Evolutionary conservation across 35 echinoderm and acorn worm species (phyloP), one percentile per base, ranked within the genome.

Genomic region (Ophiothrix spiculata): DNA sequence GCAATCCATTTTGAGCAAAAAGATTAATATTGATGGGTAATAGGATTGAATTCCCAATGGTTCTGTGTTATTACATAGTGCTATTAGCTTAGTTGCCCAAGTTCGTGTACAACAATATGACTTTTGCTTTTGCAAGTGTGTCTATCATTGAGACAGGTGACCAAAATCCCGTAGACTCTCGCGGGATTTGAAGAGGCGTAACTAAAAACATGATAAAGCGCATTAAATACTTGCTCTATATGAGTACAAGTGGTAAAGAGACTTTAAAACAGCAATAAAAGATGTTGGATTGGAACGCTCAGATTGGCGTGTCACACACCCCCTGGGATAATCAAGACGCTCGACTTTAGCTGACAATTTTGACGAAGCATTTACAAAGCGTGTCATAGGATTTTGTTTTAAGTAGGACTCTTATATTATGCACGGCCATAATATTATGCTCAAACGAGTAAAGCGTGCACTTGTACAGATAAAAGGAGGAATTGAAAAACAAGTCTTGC

Each of bases 241-340:
- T n/a, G n/a, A n/a, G n/a, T n/a, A 28, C 60, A 15, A 28, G 23
- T 28, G 60, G 23, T 69, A 69, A 69, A 69, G 17, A 69, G 60
- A 69, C n/a, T n/a, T 25, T 25, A 28, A 69, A 69, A 69, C 29
- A 69, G 60, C 60, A 69, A 69, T 69, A 69, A 69, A 69, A 69
- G 16, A 69, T 28, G 60, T 69, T 69, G 17, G 6, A 69, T 2
- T 69, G 60, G 29, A 69, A 69, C 25, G 6, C 3, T 2, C 60
- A 69, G 60, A 69, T 69, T 69, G 60, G 3, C 60, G 2, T 69
- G 60, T 69, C 8, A 25, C 29, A 69, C 60, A 69, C 60, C 60
- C 60, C 60, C 60, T 69, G 60, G 60, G 60, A 69, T 69, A 25
- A n/a, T 10, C 6, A 6, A 49, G 29, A 15, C 60, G 60, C n/a